Evolutionary conservation across 2,888 invertebrate genomes (phyloP), one percentile per base, ranked within the genome.

Genomic region (Biston betularia): DNA sequence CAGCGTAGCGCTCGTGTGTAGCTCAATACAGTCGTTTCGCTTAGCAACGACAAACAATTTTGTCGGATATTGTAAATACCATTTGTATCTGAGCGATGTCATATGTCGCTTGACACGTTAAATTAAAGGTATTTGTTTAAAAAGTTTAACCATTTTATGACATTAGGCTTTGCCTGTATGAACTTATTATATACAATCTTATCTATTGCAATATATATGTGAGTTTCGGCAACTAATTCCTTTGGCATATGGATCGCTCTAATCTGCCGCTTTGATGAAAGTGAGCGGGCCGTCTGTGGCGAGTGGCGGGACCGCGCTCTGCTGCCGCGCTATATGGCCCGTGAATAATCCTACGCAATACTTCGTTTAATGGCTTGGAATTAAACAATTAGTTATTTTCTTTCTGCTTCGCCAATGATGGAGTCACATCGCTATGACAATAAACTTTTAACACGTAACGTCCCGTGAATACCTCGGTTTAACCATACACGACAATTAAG

Each of bases 381-480:
- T 91, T 92, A 89, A 92, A 91, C 90, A 92, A 93, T 92, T 92
- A 92, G 89, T 90, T 91, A 88, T 89, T 91, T 92, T 92, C 88
- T 90, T 90, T 92, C 86, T 88, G 88, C 89, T 83, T 89, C 89
- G 88, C 85, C 89, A 88, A 87, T 89, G 87, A 87, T 86, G 82
- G 79, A 89, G 83, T 79, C 76, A 75, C 75, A 76, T 74, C 68
- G 77, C 75, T 78, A 79, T 81, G 74, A 80, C 74, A 74, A 73
- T 75, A 75, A 79, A 75, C 75, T 72, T 74, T 24, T 67, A 65
- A 56, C 38, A 52, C 56, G 65, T 38, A 6, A 50, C 40, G 6
- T 54, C 24, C 12, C 11, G 34, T 52, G 10, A 59, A 33, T 58
- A 40, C 34, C 45, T 54, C 40, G 40, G 42, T 54, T 33, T 12